These are phyloP conservation scores for Cathartes aura DNA, from an alignment of 2,113 vertebrate genomes.

Conservation along the genomic window DNA sequence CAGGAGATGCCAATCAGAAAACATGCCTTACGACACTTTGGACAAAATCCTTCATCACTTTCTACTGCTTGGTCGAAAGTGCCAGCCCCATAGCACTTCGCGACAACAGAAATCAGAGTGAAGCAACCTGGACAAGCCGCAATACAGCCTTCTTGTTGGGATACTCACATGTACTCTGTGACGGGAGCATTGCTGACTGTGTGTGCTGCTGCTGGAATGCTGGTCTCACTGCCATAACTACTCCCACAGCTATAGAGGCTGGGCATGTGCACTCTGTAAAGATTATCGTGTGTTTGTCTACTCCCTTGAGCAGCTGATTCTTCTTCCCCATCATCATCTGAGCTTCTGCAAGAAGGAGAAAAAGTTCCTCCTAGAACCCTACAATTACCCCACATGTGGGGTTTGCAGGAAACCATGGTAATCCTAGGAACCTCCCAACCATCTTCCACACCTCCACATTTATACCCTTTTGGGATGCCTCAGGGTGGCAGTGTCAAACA, in stretches of 20 bases:
- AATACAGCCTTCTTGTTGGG: background rate
- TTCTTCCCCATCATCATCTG: slow-evolving; percentile 90
- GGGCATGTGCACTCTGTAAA: slow-evolving; percentile 98
- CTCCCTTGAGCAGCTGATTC: slow-evolving; percentile 88
- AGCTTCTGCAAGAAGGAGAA: slow-evolving; percentile 75
- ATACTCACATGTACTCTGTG: slow-evolving; percentile 97
- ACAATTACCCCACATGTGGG: background rate
- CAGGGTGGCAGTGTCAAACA: slow-evolving; percentile 45
- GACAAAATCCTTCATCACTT: background rate
- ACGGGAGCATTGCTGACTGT: slow-evolving; percentile 98
- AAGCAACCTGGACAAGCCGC: background rate
- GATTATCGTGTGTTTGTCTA: slow-evolving; percentile 90
- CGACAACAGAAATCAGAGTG: background rate
- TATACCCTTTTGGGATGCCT: slow-evolving; percentile 38
- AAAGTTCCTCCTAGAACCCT: slow-evolving; percentile 32
- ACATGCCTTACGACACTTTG: background rate
- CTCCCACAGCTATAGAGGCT: slow-evolving; percentile 98
- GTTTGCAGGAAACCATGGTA: slow-evolving; percentile 35
- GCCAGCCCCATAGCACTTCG: background rate
- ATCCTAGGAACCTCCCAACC: slow-evolving; percentile 31
- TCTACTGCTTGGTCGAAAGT: background rate
- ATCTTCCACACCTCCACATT: slow-evolving; percentile 45
- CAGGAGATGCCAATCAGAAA: background rate
- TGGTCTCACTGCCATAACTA: slow-evolving; percentile 97
- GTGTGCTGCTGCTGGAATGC: slow-evolving; percentile 95